Evolutionary conservation across 1,140 invertebrate genomes (phyloP), one percentile per base, ranked within the genome.

Genomic region (Nebria ingens): DNA sequence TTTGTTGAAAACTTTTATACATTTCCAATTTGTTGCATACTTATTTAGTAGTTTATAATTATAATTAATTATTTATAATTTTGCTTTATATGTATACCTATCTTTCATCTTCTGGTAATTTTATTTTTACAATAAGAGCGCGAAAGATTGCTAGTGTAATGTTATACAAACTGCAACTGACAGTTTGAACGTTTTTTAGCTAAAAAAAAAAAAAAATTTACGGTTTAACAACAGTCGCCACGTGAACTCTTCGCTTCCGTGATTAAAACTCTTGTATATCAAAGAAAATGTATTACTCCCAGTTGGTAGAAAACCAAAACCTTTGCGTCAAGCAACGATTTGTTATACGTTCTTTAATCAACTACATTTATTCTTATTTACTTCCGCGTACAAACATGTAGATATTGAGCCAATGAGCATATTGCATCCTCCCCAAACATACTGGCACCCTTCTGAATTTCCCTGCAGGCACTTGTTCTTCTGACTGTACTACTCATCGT

Each of bases 351-450:
- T 17, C 40, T 45, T 45, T 45, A 45, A 45, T 45, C 40, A 45
- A 45, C 40, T 45, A 17, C 40, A 45, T 45, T 45, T 45, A 45
- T 45, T 45, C 40, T 45, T 45, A 45, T 45, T 45, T 45, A 45
- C 40, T 45, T 45, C 40, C 40, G 40, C 4, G 40, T 45, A 45
- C 15, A 45, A 45, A 45, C 40, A 45, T 45, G 40, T 45, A 45
- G 40, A 45, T 45, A 45, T 45, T 45, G 40, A 17, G 40, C 9
- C 15, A 45, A 45, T 45, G 15, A 45, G n/a, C n/a, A n/a, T n/a
- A n/a, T n/a, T 34, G 25, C 25, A 34, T 6, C 25, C 25, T n/a
- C 25, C 25, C n/a, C 25, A n/a, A n/a, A n/a, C n/a, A n/a, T 34
- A 6, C n/a, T 45, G 40, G 3, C 17, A 12, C 40, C 3, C 40